phyloP scores from a whole-genome alignment of 64 coral and sea anemone species.

The Stichodactyla mertensii region DNA sequence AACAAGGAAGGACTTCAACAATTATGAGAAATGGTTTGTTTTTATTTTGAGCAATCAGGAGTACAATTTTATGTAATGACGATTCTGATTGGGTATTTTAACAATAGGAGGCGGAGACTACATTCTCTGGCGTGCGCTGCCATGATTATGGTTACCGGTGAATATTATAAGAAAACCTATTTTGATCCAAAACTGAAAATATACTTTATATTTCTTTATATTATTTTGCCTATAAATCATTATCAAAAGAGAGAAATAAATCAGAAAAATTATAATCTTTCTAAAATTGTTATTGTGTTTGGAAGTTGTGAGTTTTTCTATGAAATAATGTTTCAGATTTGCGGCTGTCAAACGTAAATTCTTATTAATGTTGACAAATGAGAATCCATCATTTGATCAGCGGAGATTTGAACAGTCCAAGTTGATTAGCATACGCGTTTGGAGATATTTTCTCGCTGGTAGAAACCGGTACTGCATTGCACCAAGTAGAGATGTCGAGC shows the following conservation, averaged over 20 bases:
- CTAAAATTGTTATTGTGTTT: no score
- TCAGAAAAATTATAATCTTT: background rate
- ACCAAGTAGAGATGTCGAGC: slow-evolving; percentile 44
- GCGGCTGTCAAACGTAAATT: background rate
- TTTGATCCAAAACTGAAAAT: background rate
- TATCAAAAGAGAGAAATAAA: background rate
- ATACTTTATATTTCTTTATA: background rate
- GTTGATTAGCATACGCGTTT: slow-evolving; percentile 15
- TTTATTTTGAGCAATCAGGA: background rate
- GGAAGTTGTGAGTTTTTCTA: background rate
- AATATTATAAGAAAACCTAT: slow-evolving; percentile 6
- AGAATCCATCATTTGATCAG: slow-evolving; percentile 25
- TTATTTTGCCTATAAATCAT: background rate
- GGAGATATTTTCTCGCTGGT: background rate
- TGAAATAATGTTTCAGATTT: background rate
- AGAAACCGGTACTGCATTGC: slow-evolving; percentile 33
- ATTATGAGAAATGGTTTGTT: slow-evolving; percentile 17
- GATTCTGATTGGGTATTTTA: background rate
- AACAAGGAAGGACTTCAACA: background rate
- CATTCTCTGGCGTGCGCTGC: background rate
- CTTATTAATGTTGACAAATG: background rate
- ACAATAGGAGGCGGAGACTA: slow-evolving; percentile 15
- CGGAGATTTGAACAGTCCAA: background rate
- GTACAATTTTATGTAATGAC: background rate
- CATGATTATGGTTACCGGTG: background rate